Evolutionary conservation across 2,888 invertebrate species (phyloP).

Genomic region (Dicranocentrus wangi): DNA sequence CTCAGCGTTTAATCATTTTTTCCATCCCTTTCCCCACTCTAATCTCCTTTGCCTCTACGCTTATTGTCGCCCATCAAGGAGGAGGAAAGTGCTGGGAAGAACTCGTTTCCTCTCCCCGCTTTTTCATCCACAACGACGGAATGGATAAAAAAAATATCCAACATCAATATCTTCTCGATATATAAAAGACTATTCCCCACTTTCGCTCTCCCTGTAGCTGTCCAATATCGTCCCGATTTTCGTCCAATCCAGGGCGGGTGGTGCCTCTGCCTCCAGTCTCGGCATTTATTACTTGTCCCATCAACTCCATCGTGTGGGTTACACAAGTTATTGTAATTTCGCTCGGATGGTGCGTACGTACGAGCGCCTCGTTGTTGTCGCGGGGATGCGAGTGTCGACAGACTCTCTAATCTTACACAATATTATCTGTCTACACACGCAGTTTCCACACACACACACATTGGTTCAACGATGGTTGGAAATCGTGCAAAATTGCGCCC

Average conservation of each 20-base stretch:
- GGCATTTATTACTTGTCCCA: conserved; percentile 28
- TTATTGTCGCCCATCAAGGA: neutral
- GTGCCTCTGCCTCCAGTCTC: neutral
- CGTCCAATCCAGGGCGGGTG: too few relatives aligned
- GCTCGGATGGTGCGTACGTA: too few relatives aligned
- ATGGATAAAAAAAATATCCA: too few relatives aligned
- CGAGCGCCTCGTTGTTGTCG: too few relatives aligned
- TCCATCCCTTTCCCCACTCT: conserved; percentile 37
- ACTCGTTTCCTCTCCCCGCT: conserved; percentile 23
- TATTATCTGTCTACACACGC: too few relatives aligned
- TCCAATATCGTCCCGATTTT: conserved; percentile 11
- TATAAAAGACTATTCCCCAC: too few relatives aligned
- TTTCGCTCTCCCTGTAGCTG: conserved; percentile 13
- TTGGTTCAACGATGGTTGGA: too few relatives aligned
- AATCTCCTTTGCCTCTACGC: neutral
- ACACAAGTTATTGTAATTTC: conserved; percentile 24
- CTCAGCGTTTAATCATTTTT: conserved; percentile 59
- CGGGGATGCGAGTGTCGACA: too few relatives aligned
- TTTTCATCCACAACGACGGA: conserved; percentile 17
- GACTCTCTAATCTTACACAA: too few relatives aligned
- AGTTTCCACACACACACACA: too few relatives aligned
- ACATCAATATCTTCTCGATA: conserved; percentile 20
- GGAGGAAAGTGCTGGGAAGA: conserved; percentile 3
- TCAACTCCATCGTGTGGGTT: neutral
- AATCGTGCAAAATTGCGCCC: too few relatives aligned